Conservation (phyloP, 2,888 invertebrate genomes). For the Rapana venosa region DNA sequence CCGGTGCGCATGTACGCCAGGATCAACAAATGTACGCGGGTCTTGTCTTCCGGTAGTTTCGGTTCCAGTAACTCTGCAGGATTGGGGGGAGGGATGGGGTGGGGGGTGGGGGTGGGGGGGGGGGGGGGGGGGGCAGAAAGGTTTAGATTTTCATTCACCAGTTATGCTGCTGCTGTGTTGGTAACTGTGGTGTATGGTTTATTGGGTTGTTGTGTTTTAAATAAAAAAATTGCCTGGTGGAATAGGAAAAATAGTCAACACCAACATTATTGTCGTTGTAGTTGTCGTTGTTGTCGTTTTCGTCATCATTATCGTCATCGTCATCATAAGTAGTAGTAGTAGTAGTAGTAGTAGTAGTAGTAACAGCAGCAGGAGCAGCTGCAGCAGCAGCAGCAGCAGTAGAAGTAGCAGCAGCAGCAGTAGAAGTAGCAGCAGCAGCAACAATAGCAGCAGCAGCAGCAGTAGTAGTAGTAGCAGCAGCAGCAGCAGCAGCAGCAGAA, state of each 20-base stretch:
- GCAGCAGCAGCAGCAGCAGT: constrained; percentile 18
- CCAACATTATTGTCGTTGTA: neutral
- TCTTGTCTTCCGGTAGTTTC: neutral
- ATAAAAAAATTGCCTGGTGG: too few relatives aligned
- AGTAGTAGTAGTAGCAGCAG: constrained; percentile 25
- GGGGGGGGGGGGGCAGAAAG: neutral
- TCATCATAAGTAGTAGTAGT: neutral
- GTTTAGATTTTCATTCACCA: too few relatives aligned
- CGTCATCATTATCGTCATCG: neutral
- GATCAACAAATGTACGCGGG: constrained; percentile 10
- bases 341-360: neutral
- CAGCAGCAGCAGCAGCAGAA: neutral
- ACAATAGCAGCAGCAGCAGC: neutral
- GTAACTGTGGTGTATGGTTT: too few relatives aligned
- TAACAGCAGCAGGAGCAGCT: neutral
- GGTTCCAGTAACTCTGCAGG: too few relatives aligned
- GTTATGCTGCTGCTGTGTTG: too few relatives aligned
- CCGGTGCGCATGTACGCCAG: constrained; percentile 41
- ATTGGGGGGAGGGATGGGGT: neutral
- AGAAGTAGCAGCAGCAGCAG: constrained; percentile 24
- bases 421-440: neutral
- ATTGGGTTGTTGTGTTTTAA: too few relatives aligned
- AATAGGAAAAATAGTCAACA: neutral
- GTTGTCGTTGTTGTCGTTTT: neutral
- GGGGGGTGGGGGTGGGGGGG: neutral